Evolutionary conservation across 2,113 vertebrate genomes (phyloP).

Genomic region (Toxotes jaculatrix): DNA sequence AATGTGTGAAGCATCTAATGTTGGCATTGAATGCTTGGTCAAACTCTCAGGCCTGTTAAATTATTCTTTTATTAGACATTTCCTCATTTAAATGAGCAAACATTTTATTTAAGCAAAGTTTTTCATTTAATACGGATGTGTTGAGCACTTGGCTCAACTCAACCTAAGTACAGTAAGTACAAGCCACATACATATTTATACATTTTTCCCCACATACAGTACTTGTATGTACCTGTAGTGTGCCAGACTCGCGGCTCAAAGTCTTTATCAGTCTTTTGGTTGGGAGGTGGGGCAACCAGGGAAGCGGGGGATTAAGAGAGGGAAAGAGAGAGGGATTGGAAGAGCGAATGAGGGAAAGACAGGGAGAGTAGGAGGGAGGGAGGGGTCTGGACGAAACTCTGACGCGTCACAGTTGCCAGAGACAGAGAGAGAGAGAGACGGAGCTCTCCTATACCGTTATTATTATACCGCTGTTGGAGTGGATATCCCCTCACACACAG

Average conservation of each 20-base stretch:
- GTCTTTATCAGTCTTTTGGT: constrained; percentile 59
- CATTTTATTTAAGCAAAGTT: not conserved
- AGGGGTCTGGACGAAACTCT: constrained; percentile 72
- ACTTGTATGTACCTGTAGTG: constrained; percentile 15
- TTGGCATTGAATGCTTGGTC: not conserved
- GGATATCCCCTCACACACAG: constrained; percentile 65
- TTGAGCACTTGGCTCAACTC: not conserved
- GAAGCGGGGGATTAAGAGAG: constrained; percentile 67
- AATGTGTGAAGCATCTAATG: too few species aligned
- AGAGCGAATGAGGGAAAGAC: constrained; percentile 57
- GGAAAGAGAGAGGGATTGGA: constrained; percentile 52
- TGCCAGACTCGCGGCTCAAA: constrained; percentile 25
- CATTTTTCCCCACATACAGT: not conserved
- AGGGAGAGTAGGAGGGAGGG: constrained; percentile 60
- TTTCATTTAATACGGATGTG: not conserved
- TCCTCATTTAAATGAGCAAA: not conserved
- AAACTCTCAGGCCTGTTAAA: not conserved
- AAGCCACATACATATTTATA: not conserved
- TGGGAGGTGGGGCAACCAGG: constrained; percentile 53
- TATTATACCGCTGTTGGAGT: constrained; percentile 43
- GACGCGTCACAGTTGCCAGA: constrained; percentile 71
- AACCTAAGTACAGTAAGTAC: not conserved
- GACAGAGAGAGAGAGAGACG: constrained; percentile 51
- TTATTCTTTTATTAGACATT: not conserved
- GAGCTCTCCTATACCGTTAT: constrained; percentile 48